Evolutionary conservation across 2,797 vertebrate species (phyloP).

Genomic region (Tokudaia muenninki): DNA sequence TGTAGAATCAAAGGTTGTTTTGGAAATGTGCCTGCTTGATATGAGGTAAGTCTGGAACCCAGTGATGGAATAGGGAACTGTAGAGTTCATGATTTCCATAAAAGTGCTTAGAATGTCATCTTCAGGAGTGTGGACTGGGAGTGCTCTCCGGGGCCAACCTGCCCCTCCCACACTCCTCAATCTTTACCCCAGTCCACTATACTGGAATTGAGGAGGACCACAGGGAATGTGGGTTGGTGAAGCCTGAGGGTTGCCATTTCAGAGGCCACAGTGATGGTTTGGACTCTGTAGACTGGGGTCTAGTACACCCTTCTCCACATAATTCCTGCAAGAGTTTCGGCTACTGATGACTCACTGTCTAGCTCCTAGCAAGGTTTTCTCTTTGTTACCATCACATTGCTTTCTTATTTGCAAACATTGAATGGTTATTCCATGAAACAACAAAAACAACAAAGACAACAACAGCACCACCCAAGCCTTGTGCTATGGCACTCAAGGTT

Average conservation of each 20-base stretch:
- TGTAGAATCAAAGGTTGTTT: conserved; percentile 55
- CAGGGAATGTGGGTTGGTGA: neutral
- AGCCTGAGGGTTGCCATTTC: neutral
- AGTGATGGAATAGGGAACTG: neutral
- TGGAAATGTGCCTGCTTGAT: conserved; percentile 61
- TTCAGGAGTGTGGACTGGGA: neutral
- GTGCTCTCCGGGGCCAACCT: neutral
- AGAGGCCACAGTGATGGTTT: neutral
- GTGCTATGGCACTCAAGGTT: conserved; percentile 52
- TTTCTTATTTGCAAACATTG: conserved; percentile 67
- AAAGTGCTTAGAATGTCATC: neutral
- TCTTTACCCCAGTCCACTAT: no score
- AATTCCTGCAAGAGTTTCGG: no score
- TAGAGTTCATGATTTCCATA: conserved; percentile 22
- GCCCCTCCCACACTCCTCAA: neutral
- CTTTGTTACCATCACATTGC: neutral
- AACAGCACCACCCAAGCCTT: neutral
- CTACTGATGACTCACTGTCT: neutral
- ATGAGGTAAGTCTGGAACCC: conserved; percentile 22
- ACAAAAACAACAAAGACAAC: neutral
- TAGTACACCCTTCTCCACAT: rapidly evolving
- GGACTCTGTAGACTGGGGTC: neutral
- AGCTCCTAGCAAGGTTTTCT: neutral
- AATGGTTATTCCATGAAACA: conserved; percentile 9
- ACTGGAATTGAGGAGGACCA: neutral